Percentiles rank a stretch among this genome's conserved stretches.
These are phyloP conservation scores for Nematostella vectensis DNA, from an alignment of 92 coral and sea anemone genomes.

Conservation along the genomic window DNA sequence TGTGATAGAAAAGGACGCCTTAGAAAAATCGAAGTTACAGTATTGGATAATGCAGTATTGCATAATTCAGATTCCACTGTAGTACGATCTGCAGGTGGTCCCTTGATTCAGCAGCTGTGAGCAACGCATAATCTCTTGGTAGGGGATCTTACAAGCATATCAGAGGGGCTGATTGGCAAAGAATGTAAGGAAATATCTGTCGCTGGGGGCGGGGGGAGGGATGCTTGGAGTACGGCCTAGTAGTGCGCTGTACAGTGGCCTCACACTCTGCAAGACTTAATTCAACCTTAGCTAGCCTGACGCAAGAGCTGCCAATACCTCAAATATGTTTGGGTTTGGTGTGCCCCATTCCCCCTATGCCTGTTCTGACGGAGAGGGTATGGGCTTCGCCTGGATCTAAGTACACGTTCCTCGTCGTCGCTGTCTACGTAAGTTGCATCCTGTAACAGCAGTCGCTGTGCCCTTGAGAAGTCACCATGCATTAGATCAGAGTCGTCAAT, in stretches of 20 bases:
- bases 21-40: no score
- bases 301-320: background rate
- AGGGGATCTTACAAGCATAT: no score
- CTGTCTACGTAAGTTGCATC: background rate
- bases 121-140: no score
- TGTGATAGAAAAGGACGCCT: no score
- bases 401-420: conserved; percentile 1
- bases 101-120: no score
- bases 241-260: background rate
- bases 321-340: background rate
- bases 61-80: no score
- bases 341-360: background rate
- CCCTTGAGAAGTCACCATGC: conserved; percentile 1
- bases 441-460: background rate
- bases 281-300: no score
- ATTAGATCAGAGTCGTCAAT: conserved; percentile 43
- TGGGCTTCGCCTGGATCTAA: conserved; percentile 10
- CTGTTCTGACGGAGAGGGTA: conserved; percentile 11
- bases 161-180: no score
- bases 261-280: background rate
- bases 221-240: background rate
- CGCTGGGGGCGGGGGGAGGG: background rate
- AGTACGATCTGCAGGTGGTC: no score
- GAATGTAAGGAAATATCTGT: no score
- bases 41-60: no score